phyloP scores from a whole-genome alignment of 2,113 vertebrate species.

The Platysteira castanea region DNA sequence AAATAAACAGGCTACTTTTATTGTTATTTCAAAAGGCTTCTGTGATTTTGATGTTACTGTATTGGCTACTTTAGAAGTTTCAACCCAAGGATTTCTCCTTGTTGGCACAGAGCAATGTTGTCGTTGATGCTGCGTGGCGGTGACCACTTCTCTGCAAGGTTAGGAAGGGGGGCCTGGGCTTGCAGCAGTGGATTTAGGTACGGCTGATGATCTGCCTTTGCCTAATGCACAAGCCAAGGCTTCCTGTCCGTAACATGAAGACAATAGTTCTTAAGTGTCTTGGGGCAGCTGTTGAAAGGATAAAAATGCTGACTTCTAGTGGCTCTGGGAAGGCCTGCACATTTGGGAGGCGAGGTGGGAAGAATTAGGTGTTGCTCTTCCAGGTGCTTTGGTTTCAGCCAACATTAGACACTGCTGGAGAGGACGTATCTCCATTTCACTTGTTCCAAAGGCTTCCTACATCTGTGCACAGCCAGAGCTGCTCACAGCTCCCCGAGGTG shows the following conservation, averaged over 20 bases:
- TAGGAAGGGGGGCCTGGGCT: neutral
- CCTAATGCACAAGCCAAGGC: too few relatives aligned
- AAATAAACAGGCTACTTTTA: neutral
- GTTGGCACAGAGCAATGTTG: rapidly evolving
- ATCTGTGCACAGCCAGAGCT: neutral
- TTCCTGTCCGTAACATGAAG: neutral
- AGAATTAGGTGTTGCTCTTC: neutral
- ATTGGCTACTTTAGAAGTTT: neutral
- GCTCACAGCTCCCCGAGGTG: rapidly evolving
- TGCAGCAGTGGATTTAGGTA: neutral
- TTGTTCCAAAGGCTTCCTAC: neutral
- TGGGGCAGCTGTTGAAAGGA: neutral
- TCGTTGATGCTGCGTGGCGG: rapidly evolving
- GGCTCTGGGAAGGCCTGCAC: neutral
- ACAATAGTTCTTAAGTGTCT: neutral
- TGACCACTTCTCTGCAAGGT: neutral
- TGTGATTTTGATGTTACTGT: neutral
- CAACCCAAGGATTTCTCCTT: neutral
- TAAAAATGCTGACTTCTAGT: neutral
- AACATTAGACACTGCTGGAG: neutral
- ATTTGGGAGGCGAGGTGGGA: rapidly evolving
- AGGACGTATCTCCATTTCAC: neutral
- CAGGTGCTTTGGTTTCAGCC: neutral
- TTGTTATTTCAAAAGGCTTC: neutral
- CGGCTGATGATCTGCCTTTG: neutral